Evolutionary conservation across 2,797 vertebrate genomes (phyloP).

Genomic region (Pipistrellus kuhlii): DNA sequence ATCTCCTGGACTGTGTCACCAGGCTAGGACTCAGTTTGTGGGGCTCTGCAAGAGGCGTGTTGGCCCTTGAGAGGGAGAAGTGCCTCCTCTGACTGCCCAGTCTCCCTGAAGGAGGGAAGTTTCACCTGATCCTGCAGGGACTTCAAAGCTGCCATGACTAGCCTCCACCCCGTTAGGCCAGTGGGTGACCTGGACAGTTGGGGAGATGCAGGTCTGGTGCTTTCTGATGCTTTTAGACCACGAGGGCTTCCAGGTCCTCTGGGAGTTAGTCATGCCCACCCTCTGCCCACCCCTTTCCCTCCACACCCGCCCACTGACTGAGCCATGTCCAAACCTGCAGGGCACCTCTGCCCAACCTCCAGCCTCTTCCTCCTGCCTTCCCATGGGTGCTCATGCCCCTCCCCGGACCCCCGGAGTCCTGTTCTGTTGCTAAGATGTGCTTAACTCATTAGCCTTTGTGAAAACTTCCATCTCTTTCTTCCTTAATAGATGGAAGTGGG

Average conservation of each 20-base stretch:
- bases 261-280: no score
- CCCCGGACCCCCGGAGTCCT: neutral
- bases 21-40: neutral
- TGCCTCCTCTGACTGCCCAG: neutral
- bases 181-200: neutral
- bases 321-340: neutral
- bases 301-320: neutral
- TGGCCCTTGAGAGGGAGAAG: neutral
- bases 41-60: neutral
- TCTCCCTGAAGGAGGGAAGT: neutral
- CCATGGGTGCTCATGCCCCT: rapidly evolving
- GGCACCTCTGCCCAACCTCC: neutral
- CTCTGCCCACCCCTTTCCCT: neutral
- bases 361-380: neutral
- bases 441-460: neutral
- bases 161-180: neutral
- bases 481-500: no score
- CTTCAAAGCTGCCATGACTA: neutral
- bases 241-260: neutral
- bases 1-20: neutral
- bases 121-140: neutral
- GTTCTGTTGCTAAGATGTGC: neutral
- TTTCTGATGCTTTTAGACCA: neutral
- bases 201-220: neutral
- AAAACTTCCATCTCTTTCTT: neutral